Conservation (phyloP, 2,888 invertebrate species). For the Notodonta ziczac region DNA sequence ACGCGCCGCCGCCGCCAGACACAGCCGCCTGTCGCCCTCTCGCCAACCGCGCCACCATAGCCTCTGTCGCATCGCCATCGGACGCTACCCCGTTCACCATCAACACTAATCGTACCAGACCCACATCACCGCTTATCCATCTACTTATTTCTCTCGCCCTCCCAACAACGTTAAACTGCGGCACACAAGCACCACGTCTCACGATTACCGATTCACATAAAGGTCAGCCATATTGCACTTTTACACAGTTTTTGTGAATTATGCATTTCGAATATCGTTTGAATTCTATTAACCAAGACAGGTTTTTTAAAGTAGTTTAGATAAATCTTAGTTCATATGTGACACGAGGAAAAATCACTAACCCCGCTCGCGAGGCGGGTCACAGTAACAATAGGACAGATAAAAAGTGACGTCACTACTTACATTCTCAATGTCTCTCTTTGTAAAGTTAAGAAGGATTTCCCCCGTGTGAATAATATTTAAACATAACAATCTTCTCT, state of each 20-base stretch:
- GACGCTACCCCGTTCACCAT: constrained; percentile 42
- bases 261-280: constrained; percentile 59
- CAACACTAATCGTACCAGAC: constrained; percentile 24
- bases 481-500: too few relatives aligned
- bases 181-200: constrained; percentile 15
- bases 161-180: background rate
- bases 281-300: constrained; percentile 52
- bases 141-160: background rate
- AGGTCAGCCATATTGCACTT: constrained; percentile 54
- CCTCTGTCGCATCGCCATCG: constrained; percentile 54
- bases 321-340: constrained; percentile 42
- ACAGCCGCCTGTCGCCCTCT: constrained; percentile 60
- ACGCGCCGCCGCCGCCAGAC: constrained; percentile 59
- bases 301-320: constrained; percentile 46
- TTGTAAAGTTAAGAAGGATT: background rate
- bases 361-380: constrained; percentile 32
- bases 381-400: constrained; percentile 27
- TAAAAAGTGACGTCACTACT: constrained; percentile 24
- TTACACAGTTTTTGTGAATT: constrained; percentile 52
- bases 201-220: constrained; percentile 35
- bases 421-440: constrained; percentile 6
- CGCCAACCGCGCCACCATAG: constrained; percentile 57
- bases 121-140: constrained; percentile 5
- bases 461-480: background rate
- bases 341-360: constrained; percentile 39